These are phyloP conservation scores for Oxygymnocypris stewartii DNA, from an alignment of 2,113 vertebrate genomes.

Conservation along the genomic window DNA sequence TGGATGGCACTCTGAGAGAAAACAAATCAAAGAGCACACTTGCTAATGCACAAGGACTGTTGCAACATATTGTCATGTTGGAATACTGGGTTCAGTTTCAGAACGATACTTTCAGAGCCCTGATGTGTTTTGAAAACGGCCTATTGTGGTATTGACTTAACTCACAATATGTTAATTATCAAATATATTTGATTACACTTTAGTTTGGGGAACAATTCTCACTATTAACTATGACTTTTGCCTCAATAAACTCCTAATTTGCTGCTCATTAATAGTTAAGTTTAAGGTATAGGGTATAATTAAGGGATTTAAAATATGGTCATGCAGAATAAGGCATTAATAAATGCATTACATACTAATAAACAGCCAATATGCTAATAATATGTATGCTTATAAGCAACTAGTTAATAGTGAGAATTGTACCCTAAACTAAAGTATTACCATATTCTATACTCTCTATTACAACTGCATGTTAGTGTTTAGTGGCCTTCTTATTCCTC, in stretches of 20 bases:
- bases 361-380: neutral
- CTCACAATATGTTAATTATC: neutral
- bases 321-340: neutral
- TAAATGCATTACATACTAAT: neutral
- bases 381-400: neutral
- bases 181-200: neutral
- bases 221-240: too few species aligned
- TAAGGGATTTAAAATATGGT: neutral
- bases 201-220: neutral
- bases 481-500: neutral
- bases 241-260: neutral
- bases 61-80: conserved; percentile 15
- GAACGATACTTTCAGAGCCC: conserved; percentile 22
- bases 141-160: neutral
- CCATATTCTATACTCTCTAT: neutral
- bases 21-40: conserved; percentile 34
- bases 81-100: conserved; percentile 7
- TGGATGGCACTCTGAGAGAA: neutral
- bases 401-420: neutral
- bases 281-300: neutral
- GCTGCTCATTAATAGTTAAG: neutral
- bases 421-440: too few species aligned
- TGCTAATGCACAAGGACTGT: conserved; percentile 3
- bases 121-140: too few species aligned
- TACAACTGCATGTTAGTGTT: neutral